These are phyloP conservation scores for Notarius lentiginosus DNA, from an alignment of 2,113 vertebrate species.

Conservation along the genomic window DNA sequence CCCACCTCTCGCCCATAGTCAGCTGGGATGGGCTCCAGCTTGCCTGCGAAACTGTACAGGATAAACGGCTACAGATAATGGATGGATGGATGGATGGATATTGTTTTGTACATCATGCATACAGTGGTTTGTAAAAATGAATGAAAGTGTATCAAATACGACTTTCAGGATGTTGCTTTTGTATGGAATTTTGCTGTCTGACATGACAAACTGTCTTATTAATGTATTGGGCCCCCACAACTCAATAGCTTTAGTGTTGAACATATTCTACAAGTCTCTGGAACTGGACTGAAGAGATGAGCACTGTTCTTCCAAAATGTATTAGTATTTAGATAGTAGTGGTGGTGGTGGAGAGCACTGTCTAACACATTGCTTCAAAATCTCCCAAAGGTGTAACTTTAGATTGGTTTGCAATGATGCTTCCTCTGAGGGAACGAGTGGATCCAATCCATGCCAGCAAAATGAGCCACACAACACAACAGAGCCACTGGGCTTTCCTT, in stretches of 20 bases:
- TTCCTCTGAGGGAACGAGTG: neutral
- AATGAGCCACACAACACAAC: neutral
- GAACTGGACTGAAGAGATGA: neutral
- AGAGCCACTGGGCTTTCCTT: neutral
- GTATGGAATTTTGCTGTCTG: neutral
- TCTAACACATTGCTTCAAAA: neutral
- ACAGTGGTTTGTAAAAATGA: neutral
- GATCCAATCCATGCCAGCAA: neutral
- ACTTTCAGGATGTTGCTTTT: neutral
- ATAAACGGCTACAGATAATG: no score
- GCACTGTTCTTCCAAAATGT: neutral
- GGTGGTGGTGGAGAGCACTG: neutral
- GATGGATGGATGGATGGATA: no score
- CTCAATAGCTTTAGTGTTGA: neutral
- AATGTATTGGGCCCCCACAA: neutral
- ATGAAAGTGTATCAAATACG: neutral
- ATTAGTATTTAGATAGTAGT: neutral
- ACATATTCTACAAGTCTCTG: neutral
- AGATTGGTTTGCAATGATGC: neutral
- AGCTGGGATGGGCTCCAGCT: no score
- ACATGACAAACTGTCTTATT: neutral
- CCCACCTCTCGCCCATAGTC: no score
- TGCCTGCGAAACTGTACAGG: no score
- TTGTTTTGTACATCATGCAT: no score
- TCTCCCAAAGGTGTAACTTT: neutral